Base-by-base conservation (phyloP, 2,888 invertebrate genomes). In the Luffia ferchaultella region DNA sequence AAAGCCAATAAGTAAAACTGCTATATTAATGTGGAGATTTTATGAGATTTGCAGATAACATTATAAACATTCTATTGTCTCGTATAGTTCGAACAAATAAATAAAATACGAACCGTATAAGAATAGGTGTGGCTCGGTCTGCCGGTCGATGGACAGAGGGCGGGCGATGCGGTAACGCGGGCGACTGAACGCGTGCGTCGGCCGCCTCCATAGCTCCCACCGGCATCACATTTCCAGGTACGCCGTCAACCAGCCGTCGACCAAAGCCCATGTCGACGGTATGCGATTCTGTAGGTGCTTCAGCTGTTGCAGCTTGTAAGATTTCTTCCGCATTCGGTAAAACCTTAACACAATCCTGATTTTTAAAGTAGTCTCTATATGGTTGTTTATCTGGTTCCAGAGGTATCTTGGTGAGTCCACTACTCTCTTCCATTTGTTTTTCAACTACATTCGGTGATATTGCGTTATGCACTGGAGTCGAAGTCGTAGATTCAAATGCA, bases 121-220 rank as follows among this genome's bases (percentile, higher is more conserved):
- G 72, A 18, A 78, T 64, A 7, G 80, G 80, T 44, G 79, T 77
- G 44, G 68, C 72, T 41, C 79, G 71, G 60, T 75, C 76, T 56
- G 68, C 62, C 46, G 66, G 64, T 1, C 72, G 70, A 44, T 68
- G 74, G 46, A 66, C 59, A 16, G 71, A 64, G 16, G 76, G 73
- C 53, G 73, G 74, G 16, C 80, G 73, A 58, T 80, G 80, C 53
- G 82, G 82, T 57, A 82, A 65, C 52, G 82, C 82, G 12, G 82
- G 80, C 48, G 80, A 79, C 60, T 71, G 74, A 57, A 78, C 82
- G 54, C 82, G 70, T 55, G 76, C 76, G 58, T 78, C 80, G 47
- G 73, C 63, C 15, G 78, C 76, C 59, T 79, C 82, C 1, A 76
- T 68, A 42, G 71, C 78, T 54, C 78, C 80, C 50, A 73, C 75